phyloP scores from a whole-genome alignment of 2,888 invertebrate species.

The Sarcophaga variegata region DNA sequence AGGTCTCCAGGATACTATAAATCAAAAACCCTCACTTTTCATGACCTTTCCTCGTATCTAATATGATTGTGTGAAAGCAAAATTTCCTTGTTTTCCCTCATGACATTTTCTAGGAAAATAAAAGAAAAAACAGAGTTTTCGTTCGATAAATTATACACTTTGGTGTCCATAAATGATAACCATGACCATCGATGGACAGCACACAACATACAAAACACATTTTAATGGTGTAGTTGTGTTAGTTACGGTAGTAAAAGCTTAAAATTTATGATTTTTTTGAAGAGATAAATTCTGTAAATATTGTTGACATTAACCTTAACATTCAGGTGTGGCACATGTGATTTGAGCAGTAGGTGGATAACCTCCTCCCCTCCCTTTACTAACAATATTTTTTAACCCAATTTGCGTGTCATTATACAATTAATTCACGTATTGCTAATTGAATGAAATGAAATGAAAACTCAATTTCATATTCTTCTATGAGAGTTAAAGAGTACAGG shows the following conservation, averaged over 20 bases:
- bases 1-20: too few relatives aligned
- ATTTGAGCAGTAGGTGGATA: too few relatives aligned
- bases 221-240: neutral
- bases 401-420: conserved; percentile 36
- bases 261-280: conserved; percentile 17
- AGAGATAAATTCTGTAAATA: conserved; percentile 18
- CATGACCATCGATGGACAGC: neutral
- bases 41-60: too few relatives aligned
- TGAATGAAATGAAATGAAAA: neutral
- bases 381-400: too few relatives aligned
- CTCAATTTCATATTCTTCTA: neutral
- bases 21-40: too few relatives aligned
- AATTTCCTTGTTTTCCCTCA: too few relatives aligned
- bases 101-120: too few relatives aligned
- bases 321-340: neutral
- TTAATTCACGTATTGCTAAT: neutral
- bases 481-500: neutral
- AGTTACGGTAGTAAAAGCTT: neutral
- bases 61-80: too few relatives aligned
- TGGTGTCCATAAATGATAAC: too few relatives aligned
- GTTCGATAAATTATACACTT: too few relatives aligned
- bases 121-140: too few relatives aligned
- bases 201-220: neutral
- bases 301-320: neutral
- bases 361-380: too few relatives aligned